phyloP scores from a whole-genome alignment of 2,797 vertebrate genomes.

The Melanotaenia trifasciata region DNA sequence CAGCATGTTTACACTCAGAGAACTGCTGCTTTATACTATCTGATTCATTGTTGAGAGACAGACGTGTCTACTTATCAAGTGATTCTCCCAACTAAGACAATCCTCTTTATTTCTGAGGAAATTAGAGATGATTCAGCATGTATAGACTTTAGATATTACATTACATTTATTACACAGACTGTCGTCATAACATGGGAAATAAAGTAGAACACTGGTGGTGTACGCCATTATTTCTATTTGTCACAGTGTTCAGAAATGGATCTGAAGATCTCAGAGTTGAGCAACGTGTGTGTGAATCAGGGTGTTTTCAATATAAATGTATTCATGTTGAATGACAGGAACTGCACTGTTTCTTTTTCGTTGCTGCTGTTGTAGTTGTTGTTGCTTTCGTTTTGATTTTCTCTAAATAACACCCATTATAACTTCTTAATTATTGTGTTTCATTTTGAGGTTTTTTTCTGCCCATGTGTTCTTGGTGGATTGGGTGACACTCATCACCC shows the following conservation, averaged over 20 bases:
- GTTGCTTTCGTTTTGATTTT: no score
- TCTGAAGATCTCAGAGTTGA: conserved; percentile 16
- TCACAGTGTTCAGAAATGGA: conserved; percentile 37
- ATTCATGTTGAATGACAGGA: background rate
- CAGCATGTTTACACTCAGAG: conserved; percentile 73
- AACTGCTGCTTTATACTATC: conserved; percentile 59
- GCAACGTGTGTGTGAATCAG: background rate
- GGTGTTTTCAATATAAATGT: background rate
- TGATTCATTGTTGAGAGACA: conserved; percentile 58
- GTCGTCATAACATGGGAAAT: background rate
- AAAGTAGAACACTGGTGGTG: background rate
- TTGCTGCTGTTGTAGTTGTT: no score
- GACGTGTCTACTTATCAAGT: conserved; percentile 35
- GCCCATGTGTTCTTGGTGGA: no score
- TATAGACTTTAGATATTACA: background rate
- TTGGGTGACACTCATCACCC: no score
- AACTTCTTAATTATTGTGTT: no score
- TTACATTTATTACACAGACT: background rate
- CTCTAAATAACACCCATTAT: no score
- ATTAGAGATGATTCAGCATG: background rate
- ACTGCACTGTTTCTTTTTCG: no score
- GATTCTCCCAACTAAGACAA: background rate
- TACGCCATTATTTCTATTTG: conserved; percentile 21
- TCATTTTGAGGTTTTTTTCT: no score
- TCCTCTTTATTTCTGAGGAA: background rate